These are phyloP conservation scores for Odontesthes bonariensis DNA, from an alignment of 2,113 vertebrate species.

Conservation along the genomic window DNA sequence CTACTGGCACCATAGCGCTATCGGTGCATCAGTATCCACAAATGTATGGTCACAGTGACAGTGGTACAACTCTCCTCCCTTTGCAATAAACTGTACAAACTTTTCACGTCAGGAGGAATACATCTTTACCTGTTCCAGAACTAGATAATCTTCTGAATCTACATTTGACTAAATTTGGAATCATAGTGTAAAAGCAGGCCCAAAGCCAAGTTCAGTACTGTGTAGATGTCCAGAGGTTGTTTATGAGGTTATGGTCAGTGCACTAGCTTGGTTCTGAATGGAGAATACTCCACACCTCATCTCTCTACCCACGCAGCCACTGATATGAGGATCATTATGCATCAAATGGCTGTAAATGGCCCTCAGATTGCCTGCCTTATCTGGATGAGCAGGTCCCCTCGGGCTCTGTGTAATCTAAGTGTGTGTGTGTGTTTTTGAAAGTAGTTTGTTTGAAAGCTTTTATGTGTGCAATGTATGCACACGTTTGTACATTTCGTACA, in stretches of 20 bases:
- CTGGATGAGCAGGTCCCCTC: constrained; percentile 67
- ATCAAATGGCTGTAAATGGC: constrained; percentile 80
- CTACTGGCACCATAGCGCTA: too few species aligned
- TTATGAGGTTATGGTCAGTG: constrained; percentile 69
- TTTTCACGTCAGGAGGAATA: too few species aligned
- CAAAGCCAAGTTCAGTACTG: constrained; percentile 4
- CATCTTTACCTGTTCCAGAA: too few species aligned
- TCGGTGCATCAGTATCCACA: too few species aligned
- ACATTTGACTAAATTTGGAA: too few species aligned
- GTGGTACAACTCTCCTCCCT: too few species aligned
- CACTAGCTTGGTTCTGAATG: constrained; percentile 61
- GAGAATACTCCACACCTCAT: constrained; percentile 77
- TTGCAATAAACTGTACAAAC: too few species aligned
- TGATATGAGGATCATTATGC: constrained; percentile 79
- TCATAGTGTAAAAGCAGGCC: too few species aligned
- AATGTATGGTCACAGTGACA: too few species aligned
- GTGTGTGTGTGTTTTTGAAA: neutral
- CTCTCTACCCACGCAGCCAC: constrained; percentile 76
- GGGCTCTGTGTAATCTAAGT: constrained; percentile 58
- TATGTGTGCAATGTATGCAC: constrained; percentile 11
- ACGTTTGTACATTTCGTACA: neutral
- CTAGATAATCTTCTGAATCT: too few species aligned
- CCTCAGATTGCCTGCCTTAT: constrained; percentile 75
- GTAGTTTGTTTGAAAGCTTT: constrained; percentile 10
- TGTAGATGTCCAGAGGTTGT: constrained; percentile 46